These are phyloP conservation scores for Madoqua kirkii DNA, from an alignment of 2,113 vertebrate species.

Conservation along the genomic window DNA sequence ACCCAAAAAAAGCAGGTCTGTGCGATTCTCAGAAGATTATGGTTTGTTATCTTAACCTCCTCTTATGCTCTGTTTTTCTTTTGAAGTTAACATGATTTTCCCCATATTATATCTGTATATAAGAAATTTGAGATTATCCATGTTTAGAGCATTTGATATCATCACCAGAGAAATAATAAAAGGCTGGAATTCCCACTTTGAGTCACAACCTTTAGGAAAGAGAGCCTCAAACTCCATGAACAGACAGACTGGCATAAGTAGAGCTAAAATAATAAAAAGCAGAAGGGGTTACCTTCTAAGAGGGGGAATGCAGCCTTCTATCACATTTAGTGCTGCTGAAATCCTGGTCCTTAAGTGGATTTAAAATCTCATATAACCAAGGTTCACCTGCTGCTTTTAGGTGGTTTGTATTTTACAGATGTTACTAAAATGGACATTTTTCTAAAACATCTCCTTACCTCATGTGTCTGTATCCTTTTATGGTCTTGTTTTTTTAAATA, in stretches of 20 bases:
- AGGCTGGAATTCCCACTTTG: conserved; percentile 14
- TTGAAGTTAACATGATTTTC: conserved; percentile 5
- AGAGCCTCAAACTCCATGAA: conserved; percentile 60
- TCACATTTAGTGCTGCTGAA: conserved; percentile 73
- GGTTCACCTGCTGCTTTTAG: conserved; percentile 76
- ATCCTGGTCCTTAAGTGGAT: conserved; percentile 77
- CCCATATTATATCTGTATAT: neutral
- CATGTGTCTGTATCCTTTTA: neutral
- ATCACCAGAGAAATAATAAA: neutral
- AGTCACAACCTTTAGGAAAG: conserved; percentile 45
- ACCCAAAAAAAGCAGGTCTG: conserved; percentile 20
- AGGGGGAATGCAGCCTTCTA: conserved; percentile 30
- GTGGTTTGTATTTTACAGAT: conserved; percentile 72
- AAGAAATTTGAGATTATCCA: neutral
- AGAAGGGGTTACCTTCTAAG: neutral
- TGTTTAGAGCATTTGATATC: conserved; percentile 1
- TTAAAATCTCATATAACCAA: conserved; percentile 77
- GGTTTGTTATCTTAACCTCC: conserved; percentile 51
- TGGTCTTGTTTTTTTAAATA: neutral
- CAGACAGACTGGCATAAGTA: conserved; percentile 42
- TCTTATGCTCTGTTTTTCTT: neutral
- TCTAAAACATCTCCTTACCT: neutral
- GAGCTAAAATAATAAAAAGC: conserved; percentile 68
- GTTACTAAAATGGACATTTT: conserved; percentile 64
- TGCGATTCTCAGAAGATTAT: conserved; percentile 47